These are phyloP conservation scores for Aphelinus atriplicis DNA, from an alignment of 1,140 invertebrate species.

Conservation along the genomic window DNA sequence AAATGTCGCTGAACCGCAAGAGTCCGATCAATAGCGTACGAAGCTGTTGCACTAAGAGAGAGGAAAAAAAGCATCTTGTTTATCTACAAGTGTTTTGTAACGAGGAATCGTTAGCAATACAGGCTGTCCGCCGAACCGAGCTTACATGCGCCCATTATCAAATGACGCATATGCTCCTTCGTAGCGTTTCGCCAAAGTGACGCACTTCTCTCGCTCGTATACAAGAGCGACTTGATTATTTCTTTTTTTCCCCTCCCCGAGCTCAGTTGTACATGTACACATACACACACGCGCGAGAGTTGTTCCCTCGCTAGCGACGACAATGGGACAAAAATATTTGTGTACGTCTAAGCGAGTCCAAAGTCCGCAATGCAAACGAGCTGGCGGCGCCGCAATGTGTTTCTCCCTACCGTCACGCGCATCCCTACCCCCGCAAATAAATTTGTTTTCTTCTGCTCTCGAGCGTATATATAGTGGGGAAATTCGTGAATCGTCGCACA, in stretches of 20 bases:
- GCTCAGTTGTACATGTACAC: neutral
- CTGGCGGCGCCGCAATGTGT: neutral
- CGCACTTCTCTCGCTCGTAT: neutral
- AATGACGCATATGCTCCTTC: conserved; percentile 7
- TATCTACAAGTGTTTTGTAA: neutral
- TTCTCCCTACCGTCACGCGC: neutral
- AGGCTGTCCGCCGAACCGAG: too few species aligned
- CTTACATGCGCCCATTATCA: neutral
- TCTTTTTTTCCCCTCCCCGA: neutral
- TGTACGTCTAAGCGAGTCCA: neutral
- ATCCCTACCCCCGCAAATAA: neutral
- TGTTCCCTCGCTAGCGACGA: neutral
- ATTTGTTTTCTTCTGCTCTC: neutral
- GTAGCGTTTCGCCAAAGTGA: conserved; percentile 1
- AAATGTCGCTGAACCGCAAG: too few species aligned
- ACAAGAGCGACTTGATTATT: neutral
- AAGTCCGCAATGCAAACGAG: conserved; percentile 10
- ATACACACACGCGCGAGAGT: neutral
- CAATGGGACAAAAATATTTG: conserved; percentile 2
- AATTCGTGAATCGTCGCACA: too few species aligned
- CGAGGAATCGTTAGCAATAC: neutral
- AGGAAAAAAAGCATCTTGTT: neutral
- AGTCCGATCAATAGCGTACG: neutral
- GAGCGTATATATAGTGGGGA: too few species aligned
- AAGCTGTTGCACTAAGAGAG: neutral